Evolutionary conservation across 2,888 invertebrate species (phyloP), one percentile per base, ranked within the genome.

Genomic region (Holacanthella duospinosa): DNA sequence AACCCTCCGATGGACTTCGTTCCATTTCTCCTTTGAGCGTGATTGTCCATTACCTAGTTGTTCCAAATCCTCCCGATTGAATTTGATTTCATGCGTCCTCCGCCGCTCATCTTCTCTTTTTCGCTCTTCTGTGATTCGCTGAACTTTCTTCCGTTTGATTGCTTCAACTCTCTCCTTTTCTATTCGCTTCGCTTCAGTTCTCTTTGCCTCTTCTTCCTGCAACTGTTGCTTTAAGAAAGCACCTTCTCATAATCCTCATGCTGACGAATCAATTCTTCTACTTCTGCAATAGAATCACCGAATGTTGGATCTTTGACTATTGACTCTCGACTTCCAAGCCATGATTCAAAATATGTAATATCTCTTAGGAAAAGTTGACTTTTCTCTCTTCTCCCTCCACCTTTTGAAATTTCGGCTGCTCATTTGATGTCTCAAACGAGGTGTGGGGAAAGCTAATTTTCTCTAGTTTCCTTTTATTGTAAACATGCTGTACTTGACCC

Each of bases 401-500:
- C n/a, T n/a, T n/a, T n/a, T n/a, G n/a, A n/a, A n/a, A n/a, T n/a
- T n/a, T n/a, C n/a, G n/a, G n/a, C n/a, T n/a, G n/a, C n/a, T n/a
- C n/a, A n/a, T n/a, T n/a, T n/a, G n/a, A n/a, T n/a, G n/a, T n/a
- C n/a, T n/a, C n/a, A n/a, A n/a, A n/a, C n/a, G n/a, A n/a, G n/a
- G n/a, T n/a, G n/a, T n/a, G n/a, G n/a, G n/a, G n/a, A n/a, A n/a
- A n/a, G n/a, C n/a, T n/a, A n/a, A n/a, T n/a, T n/a, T n/a, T n/a
- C n/a, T n/a, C n/a, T n/a, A n/a, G n/a, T n/a, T n/a, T n/a, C n/a
- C n/a, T n/a, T n/a, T n/a, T n/a, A n/a, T n/a, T n/a, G n/a, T n/a
- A n/a, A n/a, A n/a, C n/a, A n/a, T n/a, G n/a, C n/a, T 99, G 99
- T 58, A 99, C 96, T 78, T 99, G 97, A 6, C 96, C 95, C 73